Evolutionary conservation across 53 echinoderm and acorn worm genomes (phyloP).

Genomic region (Zoroaster sp.): DNA sequence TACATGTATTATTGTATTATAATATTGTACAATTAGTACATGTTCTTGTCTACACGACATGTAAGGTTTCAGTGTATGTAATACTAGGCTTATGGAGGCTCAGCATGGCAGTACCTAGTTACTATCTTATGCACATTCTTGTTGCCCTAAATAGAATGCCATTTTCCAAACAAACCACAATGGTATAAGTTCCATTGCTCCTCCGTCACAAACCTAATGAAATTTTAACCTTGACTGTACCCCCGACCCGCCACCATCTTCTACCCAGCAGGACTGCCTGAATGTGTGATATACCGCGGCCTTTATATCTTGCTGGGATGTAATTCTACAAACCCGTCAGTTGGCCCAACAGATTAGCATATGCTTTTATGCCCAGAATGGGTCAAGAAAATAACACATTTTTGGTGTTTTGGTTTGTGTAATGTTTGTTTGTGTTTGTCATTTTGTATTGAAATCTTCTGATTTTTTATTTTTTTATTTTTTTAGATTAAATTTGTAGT

Average conservation of each 20-base stretch:
- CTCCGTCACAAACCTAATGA: constrained; percentile 3
- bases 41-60: no score
- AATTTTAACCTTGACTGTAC: constrained; percentile 21
- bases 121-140: not conserved
- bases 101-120: not conserved
- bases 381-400: not conserved
- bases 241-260: constrained; percentile 17
- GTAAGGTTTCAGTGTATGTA: no score
- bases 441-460: no score
- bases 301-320: constrained; percentile 1
- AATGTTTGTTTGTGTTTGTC: no score
- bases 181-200: not conserved
- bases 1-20: no score
- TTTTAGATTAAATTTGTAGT: not conserved
- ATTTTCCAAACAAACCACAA: not conserved
- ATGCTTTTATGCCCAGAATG: not conserved
- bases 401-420: no score
- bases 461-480: not conserved
- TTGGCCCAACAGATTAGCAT: constrained; percentile 12
- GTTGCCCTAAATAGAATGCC: not conserved
- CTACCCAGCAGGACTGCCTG: constrained; percentile 5
- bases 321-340: not conserved
- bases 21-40: no score
- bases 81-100: not conserved
- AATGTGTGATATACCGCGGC: constrained; percentile 24